Percentiles rank a stretch among this genome's conserved stretches.
Evolutionary conservation across 2,113 vertebrate genomes (phyloP).

Genomic region (Austrofundulus limnaeus): DNA sequence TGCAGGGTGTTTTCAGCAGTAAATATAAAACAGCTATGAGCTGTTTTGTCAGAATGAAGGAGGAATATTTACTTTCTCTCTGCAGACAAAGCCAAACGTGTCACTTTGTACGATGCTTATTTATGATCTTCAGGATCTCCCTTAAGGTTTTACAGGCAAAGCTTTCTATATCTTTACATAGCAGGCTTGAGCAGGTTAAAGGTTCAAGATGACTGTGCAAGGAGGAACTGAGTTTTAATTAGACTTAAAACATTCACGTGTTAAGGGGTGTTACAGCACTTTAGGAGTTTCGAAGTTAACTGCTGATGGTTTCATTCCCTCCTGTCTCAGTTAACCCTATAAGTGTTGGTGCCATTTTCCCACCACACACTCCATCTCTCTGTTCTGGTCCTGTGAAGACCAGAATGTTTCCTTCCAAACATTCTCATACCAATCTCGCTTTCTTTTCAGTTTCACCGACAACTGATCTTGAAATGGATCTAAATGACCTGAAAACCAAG

Average conservation of each 20-base stretch:
- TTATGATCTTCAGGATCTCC: conserved; percentile 55
- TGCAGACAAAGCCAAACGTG: conserved; percentile 48
- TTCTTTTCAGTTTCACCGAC: conserved; percentile 31
- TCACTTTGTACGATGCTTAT: conserved; percentile 67
- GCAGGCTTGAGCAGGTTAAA: conserved; percentile 46
- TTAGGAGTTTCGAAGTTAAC: conserved; percentile 10
- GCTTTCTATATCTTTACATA: conserved; percentile 25
- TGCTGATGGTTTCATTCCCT: neutral
- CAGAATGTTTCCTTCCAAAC: neutral
- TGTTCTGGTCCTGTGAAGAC: conserved; percentile 20
- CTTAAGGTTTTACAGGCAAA: conserved; percentile 45
- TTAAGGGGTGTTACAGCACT: conserved; percentile 12
- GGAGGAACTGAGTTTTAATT: conserved; percentile 39
- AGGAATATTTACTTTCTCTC: conserved; percentile 67
- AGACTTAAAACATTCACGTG: conserved; percentile 14
- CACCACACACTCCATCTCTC: conserved; percentile 8
- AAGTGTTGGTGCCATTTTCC: neutral
- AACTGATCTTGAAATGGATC: no score
- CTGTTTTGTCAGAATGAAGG: conserved; percentile 63
- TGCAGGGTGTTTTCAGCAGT: conserved; percentile 48
- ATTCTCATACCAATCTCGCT: neutral
- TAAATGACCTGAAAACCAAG: neutral
- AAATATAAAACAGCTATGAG: conserved; percentile 63
- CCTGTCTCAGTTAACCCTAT: neutral
- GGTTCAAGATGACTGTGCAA: conserved; percentile 49